Conservation (phyloP, 2,797 vertebrate genomes). For the Leptodactylus fallax region DNA sequence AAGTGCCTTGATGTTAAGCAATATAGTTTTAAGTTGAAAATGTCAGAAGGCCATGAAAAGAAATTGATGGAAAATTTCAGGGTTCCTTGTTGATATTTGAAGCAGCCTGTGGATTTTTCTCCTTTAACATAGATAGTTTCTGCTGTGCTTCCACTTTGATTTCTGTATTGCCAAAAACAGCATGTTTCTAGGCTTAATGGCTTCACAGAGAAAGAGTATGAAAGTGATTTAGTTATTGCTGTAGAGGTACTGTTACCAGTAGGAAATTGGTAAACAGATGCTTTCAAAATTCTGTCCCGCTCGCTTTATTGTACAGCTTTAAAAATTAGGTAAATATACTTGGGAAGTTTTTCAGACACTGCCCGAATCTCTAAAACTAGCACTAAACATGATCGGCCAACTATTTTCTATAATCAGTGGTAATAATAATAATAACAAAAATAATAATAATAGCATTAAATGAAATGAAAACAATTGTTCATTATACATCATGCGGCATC, state of each 20-base stretch:
- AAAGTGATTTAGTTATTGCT: slow-evolving; percentile 84
- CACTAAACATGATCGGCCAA: background rate
- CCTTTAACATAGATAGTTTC: slow-evolving; percentile 83
- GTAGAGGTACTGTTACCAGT: slow-evolving; percentile 77
- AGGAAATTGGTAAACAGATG: slow-evolving; percentile 76
- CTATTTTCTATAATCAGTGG: background rate
- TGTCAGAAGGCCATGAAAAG: slow-evolving; percentile 84
- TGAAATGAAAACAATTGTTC: too few relatives aligned
- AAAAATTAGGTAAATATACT: slow-evolving; percentile 73
- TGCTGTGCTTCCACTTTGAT: slow-evolving; percentile 82
- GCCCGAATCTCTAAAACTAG: background rate
- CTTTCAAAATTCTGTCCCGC: slow-evolving; percentile 68
- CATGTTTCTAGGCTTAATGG: slow-evolving; percentile 87
- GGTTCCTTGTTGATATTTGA: slow-evolving; percentile 85
- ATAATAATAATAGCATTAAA: too few relatives aligned
- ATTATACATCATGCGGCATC: too few relatives aligned
- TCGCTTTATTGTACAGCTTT: slow-evolving; percentile 47
- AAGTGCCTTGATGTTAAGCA: slow-evolving; percentile 86
- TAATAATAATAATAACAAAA: background rate
- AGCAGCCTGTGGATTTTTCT: slow-evolving; percentile 88
- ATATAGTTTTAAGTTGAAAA: slow-evolving; percentile 87
- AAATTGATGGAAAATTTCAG: slow-evolving; percentile 86
- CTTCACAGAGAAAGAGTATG: slow-evolving; percentile 82
- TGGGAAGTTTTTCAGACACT: slow-evolving; percentile 14
- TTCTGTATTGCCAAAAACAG: slow-evolving; percentile 85